Percentiles rank a stretch among this genome's conserved stretches.
These are phyloP conservation scores for Gymnocheta viridis DNA, from an alignment of 2,888 invertebrate genomes.

Conservation along the genomic window DNA sequence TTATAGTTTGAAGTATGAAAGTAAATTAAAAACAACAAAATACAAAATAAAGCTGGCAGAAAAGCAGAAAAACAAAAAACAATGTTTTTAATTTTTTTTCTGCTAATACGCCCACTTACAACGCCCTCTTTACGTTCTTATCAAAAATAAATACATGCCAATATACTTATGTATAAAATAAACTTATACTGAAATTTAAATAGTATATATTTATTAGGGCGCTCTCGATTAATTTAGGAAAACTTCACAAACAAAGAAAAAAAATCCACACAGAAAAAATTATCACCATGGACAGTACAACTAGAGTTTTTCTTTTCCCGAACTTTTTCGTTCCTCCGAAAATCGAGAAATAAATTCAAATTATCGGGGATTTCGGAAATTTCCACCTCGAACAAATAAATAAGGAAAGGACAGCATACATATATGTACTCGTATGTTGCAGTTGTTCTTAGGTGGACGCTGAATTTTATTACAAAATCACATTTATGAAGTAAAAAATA, in stretches of 20 bases:
- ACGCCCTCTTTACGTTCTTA: slow-evolving; percentile 55
- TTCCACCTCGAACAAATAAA: no score
- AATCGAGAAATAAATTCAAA: no score
- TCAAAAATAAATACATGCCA: background rate
- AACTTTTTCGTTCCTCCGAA: no score
- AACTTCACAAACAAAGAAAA: background rate
- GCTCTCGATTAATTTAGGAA: background rate
- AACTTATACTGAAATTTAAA: background rate
- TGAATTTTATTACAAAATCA: no score
- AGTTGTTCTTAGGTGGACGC: no score
- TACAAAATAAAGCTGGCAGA: slow-evolving; percentile 41
- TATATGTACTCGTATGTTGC: no score
- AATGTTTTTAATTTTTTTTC: slow-evolving; percentile 29
- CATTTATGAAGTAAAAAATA: no score
- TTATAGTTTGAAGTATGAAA: slow-evolving; percentile 62
- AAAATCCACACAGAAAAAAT: no score
- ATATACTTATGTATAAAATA: background rate
- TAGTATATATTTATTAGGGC: background rate
- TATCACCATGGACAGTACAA: no score
- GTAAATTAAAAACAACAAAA: slow-evolving; percentile 30
- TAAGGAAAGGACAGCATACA: no score
- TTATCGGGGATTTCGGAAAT: no score
- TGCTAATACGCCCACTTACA: slow-evolving; percentile 61
- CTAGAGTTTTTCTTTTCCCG: no score
- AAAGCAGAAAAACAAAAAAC: slow-evolving; percentile 54